A percentile compares a stretch with the other conserved stretches of the same genome.
Conservation (phyloP, 2,888 invertebrate species). For the Lithophane ornitopus region DNA sequence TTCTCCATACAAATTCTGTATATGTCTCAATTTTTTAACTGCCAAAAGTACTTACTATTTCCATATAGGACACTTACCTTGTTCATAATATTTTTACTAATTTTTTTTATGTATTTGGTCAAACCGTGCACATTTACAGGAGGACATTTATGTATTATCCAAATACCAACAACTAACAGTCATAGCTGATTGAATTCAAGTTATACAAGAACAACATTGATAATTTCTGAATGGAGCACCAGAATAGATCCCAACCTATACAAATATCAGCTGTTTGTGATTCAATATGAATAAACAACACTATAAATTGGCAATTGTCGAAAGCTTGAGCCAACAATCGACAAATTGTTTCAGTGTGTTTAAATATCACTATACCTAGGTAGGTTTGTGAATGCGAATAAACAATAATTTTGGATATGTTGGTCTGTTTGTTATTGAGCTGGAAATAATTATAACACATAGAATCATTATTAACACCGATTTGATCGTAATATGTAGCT, state of each 20-base stretch:
- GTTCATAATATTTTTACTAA: neutral
- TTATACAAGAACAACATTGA: neutral
- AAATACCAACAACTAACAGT: neutral
- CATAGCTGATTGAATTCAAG: neutral
- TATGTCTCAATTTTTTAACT: neutral
- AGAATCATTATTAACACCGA: neutral
- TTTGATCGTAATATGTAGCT: neutral
- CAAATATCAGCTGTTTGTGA: slow-evolving; percentile 5
- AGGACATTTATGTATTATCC: neutral
- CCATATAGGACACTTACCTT: neutral
- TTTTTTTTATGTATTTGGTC: neutral
- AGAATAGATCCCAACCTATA: slow-evolving; percentile 1
- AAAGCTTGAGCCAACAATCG: neutral
- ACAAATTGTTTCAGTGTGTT: slow-evolving; percentile 7
- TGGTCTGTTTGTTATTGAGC: neutral
- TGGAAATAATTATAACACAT: neutral
- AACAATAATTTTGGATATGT: neutral
- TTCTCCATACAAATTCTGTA: neutral
- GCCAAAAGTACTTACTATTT: neutral
- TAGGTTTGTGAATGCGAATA: neutral
- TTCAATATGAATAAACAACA: slow-evolving; percentile 9
- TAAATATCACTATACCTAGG: neutral
- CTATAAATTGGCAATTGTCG: slow-evolving; percentile 10
- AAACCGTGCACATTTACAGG: neutral
- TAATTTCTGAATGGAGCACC: neutral